Percentiles rank a stretch among this genome's conserved stretches.
phyloP scores from a whole-genome alignment of 30 jellyfish, hydroid and myxozoan species.

The Chrysaora quinquecirrha region DNA sequence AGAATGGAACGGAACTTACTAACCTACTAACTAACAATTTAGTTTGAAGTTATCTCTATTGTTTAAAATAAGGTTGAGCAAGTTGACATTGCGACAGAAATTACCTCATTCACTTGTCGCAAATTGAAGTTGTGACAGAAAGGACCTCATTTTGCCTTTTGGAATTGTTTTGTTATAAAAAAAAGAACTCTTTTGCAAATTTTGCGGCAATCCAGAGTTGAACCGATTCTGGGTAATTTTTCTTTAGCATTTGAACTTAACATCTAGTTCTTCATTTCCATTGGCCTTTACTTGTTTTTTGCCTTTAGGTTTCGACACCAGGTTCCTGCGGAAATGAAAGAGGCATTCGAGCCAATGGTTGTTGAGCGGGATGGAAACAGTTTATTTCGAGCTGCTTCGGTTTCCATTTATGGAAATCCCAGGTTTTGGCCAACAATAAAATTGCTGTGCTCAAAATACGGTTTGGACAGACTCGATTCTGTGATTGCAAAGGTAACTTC shows the following conservation, averaged over 20 bases:
- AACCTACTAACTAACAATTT: too few species aligned
- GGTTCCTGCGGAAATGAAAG: neutral
- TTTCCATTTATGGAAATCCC: neutral
- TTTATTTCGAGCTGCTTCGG: neutral
- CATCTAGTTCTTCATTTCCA: neutral
- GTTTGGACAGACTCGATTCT: neutral
- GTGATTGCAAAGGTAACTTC: neutral
- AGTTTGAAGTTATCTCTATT: too few species aligned
- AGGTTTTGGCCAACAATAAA: neutral
- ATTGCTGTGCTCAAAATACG: neutral
- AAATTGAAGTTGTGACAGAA: too few species aligned
- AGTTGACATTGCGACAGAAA: too few species aligned
- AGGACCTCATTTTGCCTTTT: neutral
- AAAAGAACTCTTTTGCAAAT: too few species aligned
- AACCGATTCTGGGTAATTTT: too few species aligned
- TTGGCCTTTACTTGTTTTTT: neutral
- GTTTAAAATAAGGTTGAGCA: too few species aligned
- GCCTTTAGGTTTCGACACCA: conserved; percentile 1
- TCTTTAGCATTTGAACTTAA: neutral
- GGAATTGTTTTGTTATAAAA: too few species aligned
- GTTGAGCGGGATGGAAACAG: neutral
- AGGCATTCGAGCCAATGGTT: neutral
- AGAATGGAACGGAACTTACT: too few species aligned
- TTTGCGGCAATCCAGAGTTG: too few species aligned
- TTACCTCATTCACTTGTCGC: too few species aligned